phyloP scores from a whole-genome alignment of 2,113 vertebrate species.

The Ailuropoda melanoleuca region DNA sequence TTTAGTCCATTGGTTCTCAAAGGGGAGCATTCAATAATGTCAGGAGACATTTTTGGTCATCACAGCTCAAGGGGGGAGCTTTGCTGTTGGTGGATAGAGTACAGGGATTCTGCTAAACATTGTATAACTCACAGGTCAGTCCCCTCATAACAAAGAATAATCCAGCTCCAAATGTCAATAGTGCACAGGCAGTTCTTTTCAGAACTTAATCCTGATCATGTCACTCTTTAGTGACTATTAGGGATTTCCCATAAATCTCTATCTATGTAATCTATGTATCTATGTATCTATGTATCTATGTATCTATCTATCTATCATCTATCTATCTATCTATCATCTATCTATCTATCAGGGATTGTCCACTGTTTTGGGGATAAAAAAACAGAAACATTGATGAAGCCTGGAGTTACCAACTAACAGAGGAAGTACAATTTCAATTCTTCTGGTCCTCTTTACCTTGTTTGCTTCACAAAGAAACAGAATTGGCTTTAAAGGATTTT shows the following conservation, averaged over 20 bases:
- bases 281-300: too few species aligned
- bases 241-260: neutral
- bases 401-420: neutral
- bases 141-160: neutral
- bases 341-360: neutral
- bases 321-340: too few species aligned
- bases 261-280: too few species aligned
- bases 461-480: conserved; percentile 62
- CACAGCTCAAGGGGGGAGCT: accelerated
- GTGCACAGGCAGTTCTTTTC: neutral
- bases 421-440: conserved; percentile 35
- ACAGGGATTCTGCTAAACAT: neutral
- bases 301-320: too few species aligned
- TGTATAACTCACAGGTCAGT: neutral
- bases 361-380: conserved; percentile 33
- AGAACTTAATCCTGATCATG: neutral
- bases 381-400: neutral
- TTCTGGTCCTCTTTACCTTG: neutral
- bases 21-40: neutral
- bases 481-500: conserved; percentile 61
- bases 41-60: neutral
- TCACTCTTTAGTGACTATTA: neutral
- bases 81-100: neutral
- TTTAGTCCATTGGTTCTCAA: neutral
- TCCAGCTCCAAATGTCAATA: neutral